phyloP scores from a whole-genome alignment of 2,797 vertebrate species.

The Agapornis canus region DNA sequence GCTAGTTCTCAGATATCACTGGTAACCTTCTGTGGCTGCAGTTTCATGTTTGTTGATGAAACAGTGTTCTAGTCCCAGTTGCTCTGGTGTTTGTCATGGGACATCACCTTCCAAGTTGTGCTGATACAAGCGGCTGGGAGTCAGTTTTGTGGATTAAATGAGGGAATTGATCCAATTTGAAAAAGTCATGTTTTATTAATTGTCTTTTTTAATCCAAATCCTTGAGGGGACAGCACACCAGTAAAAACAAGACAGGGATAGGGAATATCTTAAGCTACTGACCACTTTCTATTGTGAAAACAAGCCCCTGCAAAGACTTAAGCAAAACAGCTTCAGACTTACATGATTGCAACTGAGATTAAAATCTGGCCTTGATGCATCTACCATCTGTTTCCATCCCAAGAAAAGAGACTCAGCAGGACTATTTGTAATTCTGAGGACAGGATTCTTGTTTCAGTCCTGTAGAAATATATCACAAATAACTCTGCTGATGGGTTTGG shows the following conservation, averaged over 20 bases:
- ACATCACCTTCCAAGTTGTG: conserved; percentile 20
- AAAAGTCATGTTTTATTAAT: conserved; percentile 62
- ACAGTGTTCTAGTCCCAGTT: not conserved
- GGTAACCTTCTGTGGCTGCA: not conserved
- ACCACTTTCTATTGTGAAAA: conserved; percentile 68
- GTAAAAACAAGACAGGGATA: not conserved
- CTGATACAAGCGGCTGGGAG: conserved; percentile 29
- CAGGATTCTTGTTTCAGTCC: conserved; percentile 24
- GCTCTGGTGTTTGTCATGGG: conserved; percentile 56
- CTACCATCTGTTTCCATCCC: conserved; percentile 42
- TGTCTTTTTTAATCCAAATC: conserved; percentile 30
- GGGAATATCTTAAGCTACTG: conserved; percentile 55
- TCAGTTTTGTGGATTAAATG: conserved; percentile 39
- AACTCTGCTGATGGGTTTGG: not conserved
- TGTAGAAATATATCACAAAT: not conserved
- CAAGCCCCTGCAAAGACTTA: conserved; percentile 31
- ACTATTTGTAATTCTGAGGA: conserved; percentile 35
- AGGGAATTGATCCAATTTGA: conserved; percentile 34
- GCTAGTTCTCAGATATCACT: not conserved
- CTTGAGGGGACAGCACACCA: not conserved
- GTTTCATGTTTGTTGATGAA: not conserved
- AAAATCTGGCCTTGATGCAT: conserved; percentile 46
- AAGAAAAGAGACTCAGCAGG: conserved; percentile 44
- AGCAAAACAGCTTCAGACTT: conserved; percentile 40
- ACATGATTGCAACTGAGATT: conserved; percentile 48